Conservation (phyloP, 2,797 vertebrate genomes). For the Pempheris klunzingeri region DNA sequence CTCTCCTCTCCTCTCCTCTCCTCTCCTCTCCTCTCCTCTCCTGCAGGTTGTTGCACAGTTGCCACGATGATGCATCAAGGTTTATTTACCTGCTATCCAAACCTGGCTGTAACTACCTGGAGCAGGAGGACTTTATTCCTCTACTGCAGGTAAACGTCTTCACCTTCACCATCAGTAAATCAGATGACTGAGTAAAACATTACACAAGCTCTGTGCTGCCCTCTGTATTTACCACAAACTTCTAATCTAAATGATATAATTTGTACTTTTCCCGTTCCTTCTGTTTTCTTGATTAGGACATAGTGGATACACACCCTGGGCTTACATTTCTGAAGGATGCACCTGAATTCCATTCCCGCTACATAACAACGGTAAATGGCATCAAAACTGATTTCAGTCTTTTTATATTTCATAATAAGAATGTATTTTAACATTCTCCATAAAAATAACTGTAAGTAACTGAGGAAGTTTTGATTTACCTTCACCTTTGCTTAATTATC, state of each 20-base stretch:
- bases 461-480: not conserved
- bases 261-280: not conserved
- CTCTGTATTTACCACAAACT: not conserved
- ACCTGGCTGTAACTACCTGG: constrained; percentile 90
- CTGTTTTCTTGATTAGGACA: constrained; percentile 87
- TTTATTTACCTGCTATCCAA: constrained; percentile 94
- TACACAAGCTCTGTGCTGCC: not conserved
- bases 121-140: constrained; percentile 97
- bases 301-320: constrained; percentile 97
- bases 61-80: constrained; percentile 94
- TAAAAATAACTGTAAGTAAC: not conserved
- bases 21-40: constrained; percentile 11
- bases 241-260: not conserved
- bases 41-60: constrained; percentile 90
- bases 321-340: constrained; percentile 98
- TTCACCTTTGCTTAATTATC: no score
- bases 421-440: not conserved
- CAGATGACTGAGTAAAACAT: not conserved
- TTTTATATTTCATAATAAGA: not conserved
- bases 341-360: constrained; percentile 98
- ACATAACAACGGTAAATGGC: constrained; percentile 94
- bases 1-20: constrained; percentile 3
- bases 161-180: not conserved
- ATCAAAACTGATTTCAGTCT: not conserved
- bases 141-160: constrained; percentile 90